These are phyloP conservation scores for Orthosia cruda DNA, from an alignment of 2,888 invertebrate species.

Conservation along the genomic window DNA sequence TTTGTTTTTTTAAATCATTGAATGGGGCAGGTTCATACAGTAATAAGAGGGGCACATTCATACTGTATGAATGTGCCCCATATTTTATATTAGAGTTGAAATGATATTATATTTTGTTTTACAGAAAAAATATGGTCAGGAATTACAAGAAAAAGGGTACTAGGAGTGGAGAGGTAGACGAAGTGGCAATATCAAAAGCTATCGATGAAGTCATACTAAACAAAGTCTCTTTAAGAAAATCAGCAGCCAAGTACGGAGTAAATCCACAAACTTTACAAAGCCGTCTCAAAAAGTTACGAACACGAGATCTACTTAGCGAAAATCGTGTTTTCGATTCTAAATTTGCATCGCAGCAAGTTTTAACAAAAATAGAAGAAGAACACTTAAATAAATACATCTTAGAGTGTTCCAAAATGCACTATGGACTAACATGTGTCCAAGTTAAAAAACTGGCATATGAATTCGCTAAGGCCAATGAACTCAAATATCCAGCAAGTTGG, in stretches of 20 bases:
- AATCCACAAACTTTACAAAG: constrained; percentile 7
- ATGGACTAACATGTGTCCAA: constrained; percentile 1
- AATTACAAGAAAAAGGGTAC: constrained; percentile 9
- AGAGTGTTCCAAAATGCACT: constrained; percentile 7
- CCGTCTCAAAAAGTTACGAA: constrained; percentile 5
- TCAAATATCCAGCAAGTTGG: constrained; percentile 3
- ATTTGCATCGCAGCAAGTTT: constrained; percentile 16
- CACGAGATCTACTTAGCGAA: constrained; percentile 1
- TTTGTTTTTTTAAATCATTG: no score
- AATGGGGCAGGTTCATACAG: no score
- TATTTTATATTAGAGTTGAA: background rate
- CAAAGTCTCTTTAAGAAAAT: constrained; percentile 3
- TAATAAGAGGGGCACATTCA: no score
- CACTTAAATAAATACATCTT: background rate
- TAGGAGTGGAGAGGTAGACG: constrained; percentile 10
- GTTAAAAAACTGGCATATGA: constrained; percentile 5
- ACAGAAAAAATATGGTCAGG: constrained; percentile 5
- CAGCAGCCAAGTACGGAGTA: constrained; percentile 10
- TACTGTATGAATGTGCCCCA: no score
- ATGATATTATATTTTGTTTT: constrained; percentile 2
- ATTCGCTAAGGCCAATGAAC: constrained; percentile 1
- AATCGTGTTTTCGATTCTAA: constrained; percentile 1
- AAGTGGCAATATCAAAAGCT: background rate
- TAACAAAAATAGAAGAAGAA: constrained; percentile 2
- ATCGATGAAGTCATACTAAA: constrained; percentile 2